Base-by-base conservation (phyloP, 1,140 invertebrate species). In the Vollenhovia emeryi region DNA sequence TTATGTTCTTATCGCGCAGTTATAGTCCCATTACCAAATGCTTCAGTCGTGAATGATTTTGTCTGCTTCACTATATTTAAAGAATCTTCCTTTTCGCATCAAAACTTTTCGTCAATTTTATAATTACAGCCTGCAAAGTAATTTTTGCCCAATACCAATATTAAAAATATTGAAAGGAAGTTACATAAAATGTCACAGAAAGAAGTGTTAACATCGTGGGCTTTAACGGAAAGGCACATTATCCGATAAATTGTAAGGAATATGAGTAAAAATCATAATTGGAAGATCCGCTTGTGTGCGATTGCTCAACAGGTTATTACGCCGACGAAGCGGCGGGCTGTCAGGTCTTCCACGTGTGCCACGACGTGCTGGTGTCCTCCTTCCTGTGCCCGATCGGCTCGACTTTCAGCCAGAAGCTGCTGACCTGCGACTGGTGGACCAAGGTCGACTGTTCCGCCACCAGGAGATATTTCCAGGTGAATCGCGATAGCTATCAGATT, bases 381-480 rank as follows among this genome's bases (percentile, higher is more conserved):
- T 96, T 96, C 82, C 91, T 96, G 0, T 96, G 96, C 84, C 95
- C 96, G n/a, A 95, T 96, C 78, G 96, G 96, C 55, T 95, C 95
- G 0, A 93, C 94, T 8, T 96, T 96, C 89, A 96, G 95, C 80
- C 96, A 96, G 87, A 94, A 95, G 84, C 80, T 95, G 59, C 90
- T 96, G 64, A 94, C 95, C 4, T 96, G 96, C 85, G 95, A 96
- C 73, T 96, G 95, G 95, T 96, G 96, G 96, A 95, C 92, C 62
- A 95, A 95, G 89, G 95, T 96, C 0, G 93, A 95, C 69, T 96
- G 96, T 86, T 91, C 93, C 0, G 52, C 92, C 45, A 94, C 92
- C 9, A 84, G 79, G 2, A 90, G 92, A 48, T 94, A 91, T 52
- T 91, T 94, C 62, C 86, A 82, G 57, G 87, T 88, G 52, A 92